Percentiles rank a stretch among this genome's conserved stretches.
phyloP scores from a whole-genome alignment of 2,797 vertebrate genomes.

The Kryptopterus vitreolus region DNA sequence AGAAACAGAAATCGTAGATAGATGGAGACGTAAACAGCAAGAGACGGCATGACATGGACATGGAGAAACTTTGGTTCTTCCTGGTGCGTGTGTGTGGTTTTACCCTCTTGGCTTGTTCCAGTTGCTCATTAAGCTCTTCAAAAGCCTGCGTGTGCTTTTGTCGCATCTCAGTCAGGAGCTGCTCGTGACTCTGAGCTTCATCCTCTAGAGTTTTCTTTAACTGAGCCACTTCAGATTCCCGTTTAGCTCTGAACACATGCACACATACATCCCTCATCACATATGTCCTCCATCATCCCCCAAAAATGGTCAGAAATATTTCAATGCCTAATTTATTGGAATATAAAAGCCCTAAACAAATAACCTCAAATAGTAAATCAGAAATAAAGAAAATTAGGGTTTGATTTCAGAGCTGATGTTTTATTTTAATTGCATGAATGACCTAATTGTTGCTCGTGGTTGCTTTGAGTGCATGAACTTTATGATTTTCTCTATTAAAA shows the following conservation, averaged over 20 bases:
- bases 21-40: neutral
- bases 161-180: constrained; percentile 88
- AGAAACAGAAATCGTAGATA: neutral
- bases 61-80: neutral
- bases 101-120: constrained; percentile 93
- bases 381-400: too few species aligned
- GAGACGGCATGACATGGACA: neutral
- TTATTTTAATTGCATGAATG: too few species aligned
- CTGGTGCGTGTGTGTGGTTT: neutral
- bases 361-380: too few species aligned
- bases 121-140: constrained; percentile 92
- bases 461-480: too few species aligned
- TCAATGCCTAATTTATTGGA: too few species aligned
- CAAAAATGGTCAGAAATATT: too few species aligned
- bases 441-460: too few species aligned
- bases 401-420: too few species aligned
- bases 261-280: too few species aligned
- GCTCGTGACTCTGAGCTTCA: constrained; percentile 85
- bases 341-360: too few species aligned
- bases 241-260: constrained; percentile 76
- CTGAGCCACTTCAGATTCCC: constrained; percentile 89
- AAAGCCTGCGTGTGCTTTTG: constrained; percentile 92
- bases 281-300: too few species aligned
- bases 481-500: too few species aligned
- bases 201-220: constrained; percentile 91